A percentile compares a stretch with the other conserved stretches of the same genome.
phyloP scores from a whole-genome alignment of 2,113 vertebrate genomes.

The Microcebus jonahi region DNA sequence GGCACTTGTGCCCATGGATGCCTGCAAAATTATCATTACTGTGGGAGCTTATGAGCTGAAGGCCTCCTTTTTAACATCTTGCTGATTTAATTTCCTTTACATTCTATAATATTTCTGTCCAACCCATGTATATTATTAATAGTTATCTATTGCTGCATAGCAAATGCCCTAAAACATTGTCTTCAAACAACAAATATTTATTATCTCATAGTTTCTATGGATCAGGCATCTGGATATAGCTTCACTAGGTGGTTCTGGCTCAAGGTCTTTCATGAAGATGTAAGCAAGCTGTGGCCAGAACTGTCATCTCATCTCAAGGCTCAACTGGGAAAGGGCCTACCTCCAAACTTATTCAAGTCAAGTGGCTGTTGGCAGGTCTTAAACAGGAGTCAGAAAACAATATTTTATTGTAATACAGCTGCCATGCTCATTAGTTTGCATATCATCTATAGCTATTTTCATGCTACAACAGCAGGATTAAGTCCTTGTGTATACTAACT shows the following conservation, averaged over 20 bases:
- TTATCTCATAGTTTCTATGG: not conserved
- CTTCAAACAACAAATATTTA: not conserved
- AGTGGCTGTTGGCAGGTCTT: not conserved
- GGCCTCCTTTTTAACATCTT: not conserved
- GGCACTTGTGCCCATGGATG: not conserved
- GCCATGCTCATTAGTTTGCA: not conserved
- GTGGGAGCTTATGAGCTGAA: not conserved
- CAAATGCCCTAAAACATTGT: not conserved
- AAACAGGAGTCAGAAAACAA: not conserved
- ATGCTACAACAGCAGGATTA: not conserved
- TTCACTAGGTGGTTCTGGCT: not conserved
- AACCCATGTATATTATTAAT: not conserved
- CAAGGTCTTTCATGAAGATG: not conserved
- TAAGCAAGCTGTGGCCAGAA: not conserved
- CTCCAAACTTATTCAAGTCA: not conserved
- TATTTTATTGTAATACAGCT: not conserved
- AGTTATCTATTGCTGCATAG: not conserved
- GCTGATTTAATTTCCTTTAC: not conserved
- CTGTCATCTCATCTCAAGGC: not conserved
- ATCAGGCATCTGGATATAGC: not conserved
- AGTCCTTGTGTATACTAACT: not conserved
- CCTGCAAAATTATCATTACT: not conserved
- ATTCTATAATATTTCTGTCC: not conserved
- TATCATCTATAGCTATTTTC: not conserved
- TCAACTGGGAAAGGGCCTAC: not conserved